phyloP scores from a whole-genome alignment of 2,797 vertebrate genomes.

The Lerista edwardsae region DNA sequence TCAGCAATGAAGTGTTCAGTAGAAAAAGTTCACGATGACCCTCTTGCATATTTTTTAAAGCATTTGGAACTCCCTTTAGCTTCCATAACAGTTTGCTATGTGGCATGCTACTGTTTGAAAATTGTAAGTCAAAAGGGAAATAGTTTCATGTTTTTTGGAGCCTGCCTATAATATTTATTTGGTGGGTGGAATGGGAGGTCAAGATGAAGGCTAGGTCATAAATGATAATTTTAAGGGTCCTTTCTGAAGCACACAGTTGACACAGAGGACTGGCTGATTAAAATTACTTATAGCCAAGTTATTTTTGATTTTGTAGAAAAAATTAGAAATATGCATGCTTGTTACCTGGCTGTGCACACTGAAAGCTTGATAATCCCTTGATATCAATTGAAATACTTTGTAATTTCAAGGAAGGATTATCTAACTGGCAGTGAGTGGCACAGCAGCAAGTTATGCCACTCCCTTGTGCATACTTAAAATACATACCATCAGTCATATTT shows the following conservation, averaged over 20 bases:
- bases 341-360: neutral
- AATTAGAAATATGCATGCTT: neutral
- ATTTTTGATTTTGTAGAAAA: neutral
- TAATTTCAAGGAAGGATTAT: neutral
- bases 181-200: neutral
- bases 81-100: neutral
- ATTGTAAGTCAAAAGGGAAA: neutral
- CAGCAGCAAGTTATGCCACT: neutral
- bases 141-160: neutral
- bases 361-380: neutral
- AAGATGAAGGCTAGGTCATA: neutral
- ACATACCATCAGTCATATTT: neutral
- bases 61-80: neutral
- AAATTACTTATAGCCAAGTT: neutral
- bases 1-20: neutral
- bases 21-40: too few relatives aligned
- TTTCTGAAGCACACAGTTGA: neutral
- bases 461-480: neutral
- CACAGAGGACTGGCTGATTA: neutral
- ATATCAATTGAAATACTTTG: neutral
- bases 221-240: neutral
- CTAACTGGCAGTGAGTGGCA: too few relatives aligned
- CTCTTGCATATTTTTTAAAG: too few relatives aligned
- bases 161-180: neutral
- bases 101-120: neutral